Evolutionary conservation across 1,140 invertebrate species (phyloP).

Genomic region (Trichoplusia ni): DNA sequence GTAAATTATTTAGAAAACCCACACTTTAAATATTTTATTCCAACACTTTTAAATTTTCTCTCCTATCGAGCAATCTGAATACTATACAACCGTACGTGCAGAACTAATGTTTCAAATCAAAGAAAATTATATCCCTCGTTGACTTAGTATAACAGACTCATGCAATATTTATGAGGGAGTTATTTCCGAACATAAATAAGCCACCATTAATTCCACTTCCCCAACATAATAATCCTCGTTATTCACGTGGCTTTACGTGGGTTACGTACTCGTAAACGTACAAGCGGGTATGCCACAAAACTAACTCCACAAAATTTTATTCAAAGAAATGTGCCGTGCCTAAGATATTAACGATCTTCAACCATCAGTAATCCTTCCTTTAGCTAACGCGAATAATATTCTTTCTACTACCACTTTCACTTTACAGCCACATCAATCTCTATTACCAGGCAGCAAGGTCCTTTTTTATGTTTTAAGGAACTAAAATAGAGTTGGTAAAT

Average conservation of each 20-base stretch:
- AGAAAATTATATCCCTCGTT: not conserved
- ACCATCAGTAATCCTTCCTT: slow-evolving; percentile 26
- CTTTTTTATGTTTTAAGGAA: not conserved
- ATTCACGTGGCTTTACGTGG: not conserved
- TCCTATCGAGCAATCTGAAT: not conserved
- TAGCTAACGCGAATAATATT: slow-evolving; percentile 22
- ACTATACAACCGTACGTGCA: too few species aligned
- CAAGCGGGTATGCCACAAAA: not conserved
- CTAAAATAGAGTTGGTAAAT: not conserved
- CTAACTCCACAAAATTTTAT: slow-evolving; percentile 25
- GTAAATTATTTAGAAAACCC: not conserved
- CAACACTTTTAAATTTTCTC: too few species aligned
- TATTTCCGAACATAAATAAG: not conserved
- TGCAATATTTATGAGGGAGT: not conserved
- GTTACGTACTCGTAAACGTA: slow-evolving; percentile 1
- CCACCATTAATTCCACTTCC: not conserved
- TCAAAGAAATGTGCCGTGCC: slow-evolving; percentile 23
- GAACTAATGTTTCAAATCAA: too few species aligned
- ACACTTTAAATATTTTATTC: not conserved
- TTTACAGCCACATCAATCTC: not conserved
- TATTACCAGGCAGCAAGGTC: not conserved
- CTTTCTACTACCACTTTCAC: not conserved
- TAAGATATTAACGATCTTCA: slow-evolving; percentile 24
- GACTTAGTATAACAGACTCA: not conserved
- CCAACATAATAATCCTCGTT: not conserved